Base-by-base conservation (phyloP, 2,113 vertebrate species). In the Perca schrenkii region DNA sequence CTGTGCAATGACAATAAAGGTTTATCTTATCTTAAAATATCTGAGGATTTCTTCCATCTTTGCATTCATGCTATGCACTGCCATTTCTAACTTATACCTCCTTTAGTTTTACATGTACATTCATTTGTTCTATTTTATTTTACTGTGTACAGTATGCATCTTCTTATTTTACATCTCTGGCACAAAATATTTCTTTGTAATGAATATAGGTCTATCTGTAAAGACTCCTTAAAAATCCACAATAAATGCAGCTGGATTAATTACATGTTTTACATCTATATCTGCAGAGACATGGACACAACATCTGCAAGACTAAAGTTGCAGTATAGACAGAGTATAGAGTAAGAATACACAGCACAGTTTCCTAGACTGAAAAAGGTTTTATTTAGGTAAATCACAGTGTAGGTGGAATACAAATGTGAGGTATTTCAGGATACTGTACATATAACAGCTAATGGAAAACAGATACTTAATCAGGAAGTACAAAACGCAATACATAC, bases 361-460 rank as follows among this genome's bases (percentile, higher is more conserved):
- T 64, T 82, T 78, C 4, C 58, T 21, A 73, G 8, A 83, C 8
- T 57, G 22, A 63, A 86, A 88, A 80, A 22, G 47, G 8, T 79
- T 89, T 91, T 88, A 88, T 90, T 93, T 80, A 22, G 74, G 17
- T 88, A 66, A 76, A 71, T 65, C 72, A 86, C 22, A 21, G 22
- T 56, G 43, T 67, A 47, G 47, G 16, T 53, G 54, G 63, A 84
- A 82, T 85, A 87, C 17, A 86, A 87, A 87, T 72, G 52, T 88
- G 88, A 91, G 88, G 86, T 94, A 92, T 88, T 87, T 89, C 71
- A 79, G 77, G 47, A 90, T 17, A 73, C 34, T 82, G 36, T 74
- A 78, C 74, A 84, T 17, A 72, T 17, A 79, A 79, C 52, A 77
- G 72, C 67, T 84, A 75, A 57, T 74, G 43, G 46, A 87, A 76